phyloP scores from a whole-genome alignment of 1,140 invertebrate species.

The Hypsibius dujardini region DNA sequence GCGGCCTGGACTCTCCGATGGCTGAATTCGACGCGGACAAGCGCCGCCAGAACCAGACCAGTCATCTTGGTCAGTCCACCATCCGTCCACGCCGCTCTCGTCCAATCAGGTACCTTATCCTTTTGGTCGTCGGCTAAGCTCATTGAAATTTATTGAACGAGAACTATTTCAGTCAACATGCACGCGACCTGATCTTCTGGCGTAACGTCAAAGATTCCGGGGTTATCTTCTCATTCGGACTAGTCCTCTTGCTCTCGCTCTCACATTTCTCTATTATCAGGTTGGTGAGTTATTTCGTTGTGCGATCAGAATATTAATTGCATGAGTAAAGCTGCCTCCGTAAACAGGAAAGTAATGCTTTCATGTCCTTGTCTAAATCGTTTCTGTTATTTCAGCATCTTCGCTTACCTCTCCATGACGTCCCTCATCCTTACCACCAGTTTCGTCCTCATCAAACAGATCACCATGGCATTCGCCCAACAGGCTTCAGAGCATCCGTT shows the following conservation, averaged over 20 bases:
- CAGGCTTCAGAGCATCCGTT: conserved; percentile 14
- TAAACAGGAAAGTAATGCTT: no score
- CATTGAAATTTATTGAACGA: no score
- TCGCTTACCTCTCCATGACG: conserved; percentile 12
- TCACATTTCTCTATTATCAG: neutral
- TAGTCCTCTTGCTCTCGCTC: neutral
- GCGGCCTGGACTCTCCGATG: conserved; percentile 16
- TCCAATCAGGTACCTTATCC: neutral
- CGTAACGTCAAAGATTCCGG: neutral
- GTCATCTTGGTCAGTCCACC: neutral
- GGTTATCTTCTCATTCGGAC: neutral
- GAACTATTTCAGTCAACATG: no score
- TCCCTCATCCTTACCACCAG: neutral
- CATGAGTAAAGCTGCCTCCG: no score
- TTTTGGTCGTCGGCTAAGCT: no score
- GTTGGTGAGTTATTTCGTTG: no score
- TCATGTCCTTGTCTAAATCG: no score
- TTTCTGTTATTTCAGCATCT: no score
- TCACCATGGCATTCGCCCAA: neutral
- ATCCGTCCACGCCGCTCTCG: conserved; percentile 1
- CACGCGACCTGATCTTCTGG: conserved; percentile 3
- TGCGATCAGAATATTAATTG: no score
- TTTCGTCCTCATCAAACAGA: neutral
- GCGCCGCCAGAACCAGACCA: neutral
- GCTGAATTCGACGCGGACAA: conserved; percentile 7